Evolutionary conservation across 2,797 vertebrate genomes (phyloP).

Genomic region (Pterois miles): DNA sequence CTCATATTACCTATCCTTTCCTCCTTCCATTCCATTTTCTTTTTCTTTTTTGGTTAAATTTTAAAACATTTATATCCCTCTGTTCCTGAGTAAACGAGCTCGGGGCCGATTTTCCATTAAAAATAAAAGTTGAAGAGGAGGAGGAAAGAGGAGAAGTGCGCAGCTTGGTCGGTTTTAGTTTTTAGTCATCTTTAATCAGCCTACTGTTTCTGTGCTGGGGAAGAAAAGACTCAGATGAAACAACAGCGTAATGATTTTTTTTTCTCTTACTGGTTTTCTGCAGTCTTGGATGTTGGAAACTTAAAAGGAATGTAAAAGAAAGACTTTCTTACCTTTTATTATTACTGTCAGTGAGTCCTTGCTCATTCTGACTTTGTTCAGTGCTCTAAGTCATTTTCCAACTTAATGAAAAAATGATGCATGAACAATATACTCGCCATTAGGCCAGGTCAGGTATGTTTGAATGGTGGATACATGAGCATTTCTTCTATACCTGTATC

Average conservation of each 20-base stretch:
- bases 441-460: constrained; percentile 75
- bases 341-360: constrained; percentile 74
- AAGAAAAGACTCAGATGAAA: constrained; percentile 84
- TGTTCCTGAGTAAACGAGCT: constrained; percentile 86
- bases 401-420: constrained; percentile 82
- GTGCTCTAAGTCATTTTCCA: constrained; percentile 80
- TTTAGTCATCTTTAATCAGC: constrained; percentile 86
- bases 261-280: constrained; percentile 73
- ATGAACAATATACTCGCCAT: constrained; percentile 81
- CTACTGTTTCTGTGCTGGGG: constrained; percentile 75
- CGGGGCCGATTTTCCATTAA: constrained; percentile 87
- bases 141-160: constrained; percentile 65
- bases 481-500: constrained; percentile 75
- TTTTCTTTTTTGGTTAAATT: constrained; percentile 78
- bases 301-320: constrained; percentile 81
- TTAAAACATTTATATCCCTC: constrained; percentile 90
- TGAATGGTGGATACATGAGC: constrained; percentile 72
- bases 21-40: constrained; percentile 83
- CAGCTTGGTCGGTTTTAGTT: constrained; percentile 73
- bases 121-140: constrained; percentile 86
- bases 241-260: constrained; percentile 80
- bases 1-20: constrained; percentile 83
- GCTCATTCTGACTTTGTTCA: constrained; percentile 77
- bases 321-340: constrained; percentile 81
- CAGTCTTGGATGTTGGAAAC: constrained; percentile 79